phyloP scores from a whole-genome alignment of 2,113 vertebrate genomes.

The Ellobius talpinus region DNA sequence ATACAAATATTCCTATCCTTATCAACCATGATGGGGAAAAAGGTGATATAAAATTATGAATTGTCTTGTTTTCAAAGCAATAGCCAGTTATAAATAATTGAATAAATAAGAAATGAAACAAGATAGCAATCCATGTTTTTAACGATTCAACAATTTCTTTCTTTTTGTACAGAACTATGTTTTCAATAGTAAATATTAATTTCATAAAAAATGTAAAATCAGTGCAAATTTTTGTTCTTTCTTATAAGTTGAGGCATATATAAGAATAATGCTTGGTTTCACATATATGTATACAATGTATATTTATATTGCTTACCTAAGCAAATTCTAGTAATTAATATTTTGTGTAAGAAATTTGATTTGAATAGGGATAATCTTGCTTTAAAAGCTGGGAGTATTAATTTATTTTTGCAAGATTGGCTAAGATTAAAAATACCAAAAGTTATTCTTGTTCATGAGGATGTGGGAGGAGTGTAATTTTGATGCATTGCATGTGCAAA shows the following conservation, averaged over 20 bases:
- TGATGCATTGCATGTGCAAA: not conserved
- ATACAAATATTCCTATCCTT: not conserved
- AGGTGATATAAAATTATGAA: not conserved
- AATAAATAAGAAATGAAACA: not conserved
- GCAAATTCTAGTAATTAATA: not conserved
- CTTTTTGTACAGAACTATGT: not conserved
- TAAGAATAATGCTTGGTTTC: not conserved
- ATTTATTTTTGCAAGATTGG: not conserved
- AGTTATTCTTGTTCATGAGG: not conserved
- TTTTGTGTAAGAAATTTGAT: not conserved
- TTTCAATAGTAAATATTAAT: not conserved
- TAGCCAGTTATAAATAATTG: not conserved
- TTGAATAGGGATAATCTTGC: not conserved
- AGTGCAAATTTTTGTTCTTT: not conserved
- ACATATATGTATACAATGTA: not conserved
- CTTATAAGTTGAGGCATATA: not conserved
- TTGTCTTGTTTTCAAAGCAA: not conserved
- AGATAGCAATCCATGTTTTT: not conserved
- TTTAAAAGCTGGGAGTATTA: not conserved
- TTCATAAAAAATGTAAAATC: slow-evolving; percentile 9
- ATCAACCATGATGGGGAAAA: not conserved
- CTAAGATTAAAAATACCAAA: slow-evolving; percentile 20
- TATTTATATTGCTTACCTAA: not conserved
- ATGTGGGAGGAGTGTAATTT: not conserved
- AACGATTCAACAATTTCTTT: not conserved